Conservation (phyloP, 2,113 vertebrate species). For the Girardinichthys multiradiatus region DNA sequence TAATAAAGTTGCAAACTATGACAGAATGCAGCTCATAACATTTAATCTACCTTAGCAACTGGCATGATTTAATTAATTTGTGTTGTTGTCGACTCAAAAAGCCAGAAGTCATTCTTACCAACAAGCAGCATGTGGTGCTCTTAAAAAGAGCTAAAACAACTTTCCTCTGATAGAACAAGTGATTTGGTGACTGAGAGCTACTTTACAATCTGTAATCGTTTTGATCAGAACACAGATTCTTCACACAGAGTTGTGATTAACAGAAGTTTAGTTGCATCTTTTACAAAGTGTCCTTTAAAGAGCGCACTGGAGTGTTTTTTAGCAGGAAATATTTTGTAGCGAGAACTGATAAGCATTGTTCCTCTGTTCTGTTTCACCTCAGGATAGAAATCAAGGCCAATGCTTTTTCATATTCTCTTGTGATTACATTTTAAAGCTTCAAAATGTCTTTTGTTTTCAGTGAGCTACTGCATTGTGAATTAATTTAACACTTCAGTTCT, state of each 20-base stretch:
- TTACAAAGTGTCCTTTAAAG: neutral
- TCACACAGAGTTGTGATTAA: slow-evolving; percentile 42
- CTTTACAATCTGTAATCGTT: slow-evolving; percentile 34
- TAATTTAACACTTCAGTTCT: slow-evolving; percentile 64
- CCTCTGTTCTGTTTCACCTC: slow-evolving; percentile 40
- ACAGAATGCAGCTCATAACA: neutral
- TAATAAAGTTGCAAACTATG: neutral
- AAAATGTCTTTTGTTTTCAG: slow-evolving; percentile 47
- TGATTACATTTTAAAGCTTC: slow-evolving; percentile 52
- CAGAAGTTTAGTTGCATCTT: slow-evolving; percentile 25
- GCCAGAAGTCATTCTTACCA: neutral
- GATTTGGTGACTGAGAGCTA: slow-evolving; percentile 32
- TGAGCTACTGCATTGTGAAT: slow-evolving; percentile 54
- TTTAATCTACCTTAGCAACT: neutral
- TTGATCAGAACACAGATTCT: slow-evolving; percentile 20
- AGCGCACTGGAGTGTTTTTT: neutral
- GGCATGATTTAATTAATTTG: neutral
- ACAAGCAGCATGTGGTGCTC: neutral
- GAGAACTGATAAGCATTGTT: slow-evolving; percentile 32
- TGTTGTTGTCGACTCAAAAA: neutral
- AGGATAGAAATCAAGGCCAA: slow-evolving; percentile 40
- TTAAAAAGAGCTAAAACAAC: slow-evolving; percentile 25
- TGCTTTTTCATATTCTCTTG: slow-evolving; percentile 37
- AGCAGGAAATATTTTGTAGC: slow-evolving; percentile 30
- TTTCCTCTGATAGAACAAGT: slow-evolving; percentile 19